phyloP scores from a whole-genome alignment of 2,888 invertebrate species.

The Hypomecis punctinalis region DNA sequence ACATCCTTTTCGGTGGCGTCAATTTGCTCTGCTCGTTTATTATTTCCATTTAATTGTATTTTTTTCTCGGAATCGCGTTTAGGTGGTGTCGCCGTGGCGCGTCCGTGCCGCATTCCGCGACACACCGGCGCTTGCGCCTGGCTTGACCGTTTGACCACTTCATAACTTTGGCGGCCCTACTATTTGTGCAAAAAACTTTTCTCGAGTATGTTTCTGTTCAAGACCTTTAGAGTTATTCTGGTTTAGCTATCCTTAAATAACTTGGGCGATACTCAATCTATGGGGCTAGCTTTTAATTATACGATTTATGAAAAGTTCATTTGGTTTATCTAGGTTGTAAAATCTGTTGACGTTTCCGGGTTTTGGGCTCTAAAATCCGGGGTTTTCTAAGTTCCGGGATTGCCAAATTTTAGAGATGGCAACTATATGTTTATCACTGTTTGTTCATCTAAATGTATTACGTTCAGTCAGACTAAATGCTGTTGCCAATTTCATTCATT shows the following conservation, averaged over 20 bases:
- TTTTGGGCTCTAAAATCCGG: too few species aligned
- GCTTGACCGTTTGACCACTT: conserved; percentile 68
- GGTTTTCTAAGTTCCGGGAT: too few species aligned
- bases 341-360: too few species aligned
- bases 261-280: too few species aligned
- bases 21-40: conserved; percentile 55
- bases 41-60: conserved; percentile 58
- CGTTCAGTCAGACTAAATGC: background rate
- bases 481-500: conserved; percentile 5
- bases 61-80: conserved; percentile 70
- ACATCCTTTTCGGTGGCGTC: conserved; percentile 42
- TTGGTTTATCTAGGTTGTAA: too few species aligned
- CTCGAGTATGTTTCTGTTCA: background rate
- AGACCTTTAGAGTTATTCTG: background rate
- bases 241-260: background rate
- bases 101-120: conserved; percentile 77
- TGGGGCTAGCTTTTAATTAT: too few species aligned
- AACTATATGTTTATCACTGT: too few species aligned
- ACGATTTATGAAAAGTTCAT: too few species aligned
- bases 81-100: conserved; percentile 65
- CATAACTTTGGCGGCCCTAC: conserved; percentile 59
- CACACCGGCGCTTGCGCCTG: conserved; percentile 68
- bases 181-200: conserved; percentile 32
- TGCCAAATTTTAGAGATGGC: too few species aligned
- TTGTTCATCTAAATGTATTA: too few species aligned